Evolutionary conservation across 1,140 invertebrate species (phyloP), one percentile per base, ranked within the genome.

Genomic region (Zaprionus ornatus): DNA sequence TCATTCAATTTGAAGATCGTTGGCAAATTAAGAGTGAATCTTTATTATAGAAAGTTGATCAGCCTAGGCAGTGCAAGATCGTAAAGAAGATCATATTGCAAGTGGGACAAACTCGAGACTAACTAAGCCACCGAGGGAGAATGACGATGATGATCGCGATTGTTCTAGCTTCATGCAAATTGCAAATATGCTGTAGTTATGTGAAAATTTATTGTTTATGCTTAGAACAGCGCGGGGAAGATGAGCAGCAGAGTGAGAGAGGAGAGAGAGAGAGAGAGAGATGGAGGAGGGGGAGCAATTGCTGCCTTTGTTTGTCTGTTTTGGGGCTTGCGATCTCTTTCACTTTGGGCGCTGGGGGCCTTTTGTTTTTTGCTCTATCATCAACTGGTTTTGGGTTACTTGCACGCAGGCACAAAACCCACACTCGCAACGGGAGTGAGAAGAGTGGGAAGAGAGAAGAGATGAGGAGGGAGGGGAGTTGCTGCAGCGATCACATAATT

Each of bases 301-400:
- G 62, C 45, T 65, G 72, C 66, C 84, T 88, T 86, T 85, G 80
- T 86, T 76, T 80, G 55, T 68, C 40, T 68, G 21, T 69, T 71
- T 80, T 74, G 65, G 37, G 80, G 63, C 65, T 68, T 45, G 40
- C 72, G 54, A 55, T 42, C 40, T 72, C 62, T 66, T 66, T 72
- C 61, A 66, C 61, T 82, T 86, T 82, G 82, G 75, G 69, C 61
- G 57, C 79, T 80, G 42, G 17, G 61, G 56, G 57, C 40, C 59
- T 64, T 64, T 56, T 69, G 64, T 19, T 62, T 74, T 67, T 63
- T 71, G 82, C 79, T 82, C 82, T 76, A 85, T 85, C 82, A 77
- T 75, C 80, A 88, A 88, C 84, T 84, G 84, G 84, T 88, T 88
- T 88, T 84, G 77, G 84, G 81, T 84, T 88, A 79, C 84, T 64